Conservation (phyloP, 92 coral and sea anemone genomes). For the Paragorgia papillata region DNA sequence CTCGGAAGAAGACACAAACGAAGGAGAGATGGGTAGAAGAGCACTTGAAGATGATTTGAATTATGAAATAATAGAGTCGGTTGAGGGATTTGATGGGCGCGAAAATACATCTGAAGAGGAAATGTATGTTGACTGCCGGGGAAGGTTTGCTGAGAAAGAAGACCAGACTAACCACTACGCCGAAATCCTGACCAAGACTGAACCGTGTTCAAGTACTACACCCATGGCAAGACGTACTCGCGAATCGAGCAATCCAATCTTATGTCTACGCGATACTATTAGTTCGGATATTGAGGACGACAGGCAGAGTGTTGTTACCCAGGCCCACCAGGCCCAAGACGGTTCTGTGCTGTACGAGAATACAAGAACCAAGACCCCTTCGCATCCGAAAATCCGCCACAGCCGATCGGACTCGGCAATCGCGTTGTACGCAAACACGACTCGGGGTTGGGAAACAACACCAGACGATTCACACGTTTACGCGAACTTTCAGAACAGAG, state of each 20-base stretch:
- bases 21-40: background rate
- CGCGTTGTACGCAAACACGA: conserved; percentile 5
- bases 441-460: background rate
- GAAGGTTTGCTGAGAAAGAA: background rate
- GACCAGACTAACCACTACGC: conserved; percentile 66
- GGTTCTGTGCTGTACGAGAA: conserved; percentile 49
- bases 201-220: conserved; percentile 52
- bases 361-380: conserved; percentile 37
- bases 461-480: conserved; percentile 12
- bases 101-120: conserved; percentile 4
- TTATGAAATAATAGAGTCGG: background rate
- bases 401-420: conserved; percentile 17
- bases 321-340: conserved; percentile 36
- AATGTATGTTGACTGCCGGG: background rate
- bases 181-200: conserved; percentile 66
- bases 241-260: conserved; percentile 90
- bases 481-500: conserved; percentile 13
- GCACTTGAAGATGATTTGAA: background rate
- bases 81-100: background rate
- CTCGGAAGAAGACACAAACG: background rate
- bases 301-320: background rate
- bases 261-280: conserved; percentile 44
- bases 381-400: background rate
- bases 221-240: conserved; percentile 80
- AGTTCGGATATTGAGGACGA: background rate